Conservation (phyloP, 2,113 vertebrate species). For the Deroptyus accipitrinus region DNA sequence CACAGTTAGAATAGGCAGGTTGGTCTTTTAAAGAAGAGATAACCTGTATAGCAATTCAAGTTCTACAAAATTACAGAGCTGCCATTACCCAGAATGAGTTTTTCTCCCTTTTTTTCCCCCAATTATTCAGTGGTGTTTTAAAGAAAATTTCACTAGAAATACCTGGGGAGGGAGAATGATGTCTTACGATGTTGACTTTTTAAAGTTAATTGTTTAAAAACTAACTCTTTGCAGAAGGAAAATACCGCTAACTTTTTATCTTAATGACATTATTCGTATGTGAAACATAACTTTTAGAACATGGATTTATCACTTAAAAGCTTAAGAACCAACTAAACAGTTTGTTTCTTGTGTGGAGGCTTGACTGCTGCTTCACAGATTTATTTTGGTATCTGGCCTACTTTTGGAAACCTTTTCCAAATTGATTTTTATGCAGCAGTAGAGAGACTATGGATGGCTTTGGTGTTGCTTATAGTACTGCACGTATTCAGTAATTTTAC, state of each 20-base stretch:
- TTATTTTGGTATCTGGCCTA: neutral
- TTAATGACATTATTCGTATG: neutral
- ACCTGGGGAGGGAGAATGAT: neutral
- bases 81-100: neutral
- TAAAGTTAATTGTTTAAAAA: neutral
- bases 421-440: neutral
- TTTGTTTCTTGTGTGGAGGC: neutral
- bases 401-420: neutral
- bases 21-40: neutral
- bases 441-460: neutral
- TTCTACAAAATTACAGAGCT: neutral
- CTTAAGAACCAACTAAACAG: neutral
- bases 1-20: neutral
- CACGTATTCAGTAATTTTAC: neutral
- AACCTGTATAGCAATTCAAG: neutral
- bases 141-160: neutral
- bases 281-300: neutral
- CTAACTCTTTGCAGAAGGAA: neutral
- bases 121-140: neutral
- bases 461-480: neutral
- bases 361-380: neutral
- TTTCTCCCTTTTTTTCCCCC: neutral
- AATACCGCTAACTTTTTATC: neutral
- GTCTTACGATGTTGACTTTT: neutral
- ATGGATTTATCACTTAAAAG: neutral